Conservation (phyloP, 2,888 invertebrate species). For the Didymodactylos carnosus region DNA sequence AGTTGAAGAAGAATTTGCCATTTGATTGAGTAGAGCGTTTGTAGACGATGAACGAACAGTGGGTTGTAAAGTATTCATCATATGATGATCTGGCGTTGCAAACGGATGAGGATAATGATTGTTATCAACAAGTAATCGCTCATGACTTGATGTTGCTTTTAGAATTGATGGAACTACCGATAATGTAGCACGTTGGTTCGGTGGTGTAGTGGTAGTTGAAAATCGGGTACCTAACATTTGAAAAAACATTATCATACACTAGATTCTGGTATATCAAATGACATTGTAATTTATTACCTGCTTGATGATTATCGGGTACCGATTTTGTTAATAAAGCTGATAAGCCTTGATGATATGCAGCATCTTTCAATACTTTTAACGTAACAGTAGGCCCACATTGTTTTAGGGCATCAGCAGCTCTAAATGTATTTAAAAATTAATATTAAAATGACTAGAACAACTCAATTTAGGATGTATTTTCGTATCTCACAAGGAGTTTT, state of each 20-base stretch:
- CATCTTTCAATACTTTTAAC: constrained; percentile 87
- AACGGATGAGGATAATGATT: not conserved
- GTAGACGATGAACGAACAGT: too few species aligned
- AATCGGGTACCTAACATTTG: not conserved
- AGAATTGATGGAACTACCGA: not conserved
- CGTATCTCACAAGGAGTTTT: too few species aligned
- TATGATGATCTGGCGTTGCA: not conserved
- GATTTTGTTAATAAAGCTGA: constrained; percentile 27
- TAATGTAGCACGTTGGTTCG: not conserved
- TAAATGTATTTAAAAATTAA: constrained; percentile 23
- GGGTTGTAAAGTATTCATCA: too few species aligned
- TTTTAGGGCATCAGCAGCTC: constrained; percentile 85
- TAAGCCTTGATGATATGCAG: constrained; percentile 83
- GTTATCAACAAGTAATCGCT: not conserved
- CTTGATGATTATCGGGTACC: not conserved
- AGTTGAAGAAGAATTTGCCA: too few species aligned
- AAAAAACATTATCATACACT: not conserved
- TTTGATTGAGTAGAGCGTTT: too few species aligned
- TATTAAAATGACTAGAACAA: not conserved
- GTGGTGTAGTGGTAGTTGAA: not conserved
- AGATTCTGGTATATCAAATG: not conserved
- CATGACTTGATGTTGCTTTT: not conserved
- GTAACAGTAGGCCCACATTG: constrained; percentile 78
- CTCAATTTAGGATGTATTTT: constrained; percentile 5
- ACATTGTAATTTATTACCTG: not conserved